phyloP scores from a whole-genome alignment of 2,888 invertebrate species.

The Drosophila paranaensis region DNA sequence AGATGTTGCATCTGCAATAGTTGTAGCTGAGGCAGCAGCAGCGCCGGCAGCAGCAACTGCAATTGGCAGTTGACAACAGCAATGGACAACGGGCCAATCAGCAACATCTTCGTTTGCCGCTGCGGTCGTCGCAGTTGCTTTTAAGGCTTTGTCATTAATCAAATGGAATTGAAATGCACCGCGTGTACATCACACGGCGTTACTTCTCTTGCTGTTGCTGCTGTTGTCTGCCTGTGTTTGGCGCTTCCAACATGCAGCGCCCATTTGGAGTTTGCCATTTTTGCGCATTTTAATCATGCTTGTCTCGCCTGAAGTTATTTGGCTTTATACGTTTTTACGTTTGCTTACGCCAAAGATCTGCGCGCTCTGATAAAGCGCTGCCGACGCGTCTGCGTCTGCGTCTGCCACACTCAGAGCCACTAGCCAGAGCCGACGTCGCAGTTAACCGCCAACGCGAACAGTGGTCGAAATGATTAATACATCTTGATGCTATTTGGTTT shows the following conservation, averaged over 20 bases:
- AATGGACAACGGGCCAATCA: constrained; percentile 70
- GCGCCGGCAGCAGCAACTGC: constrained; percentile 31
- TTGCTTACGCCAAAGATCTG: constrained; percentile 70
- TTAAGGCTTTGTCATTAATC: constrained; percentile 79
- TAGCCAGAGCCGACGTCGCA: not conserved
- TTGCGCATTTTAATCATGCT: constrained; percentile 79
- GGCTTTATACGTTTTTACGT: constrained; percentile 64
- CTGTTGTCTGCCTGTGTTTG: constrained; percentile 53
- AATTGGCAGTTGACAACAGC: constrained; percentile 54
- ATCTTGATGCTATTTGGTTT: constrained; percentile 80
- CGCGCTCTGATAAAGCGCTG: constrained; percentile 63
- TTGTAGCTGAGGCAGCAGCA: constrained; percentile 36
- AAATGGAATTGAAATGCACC: constrained; percentile 80
- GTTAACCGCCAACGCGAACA: constrained; percentile 36
- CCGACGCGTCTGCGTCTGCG: constrained; percentile 35
- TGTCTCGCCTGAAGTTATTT: constrained; percentile 78
- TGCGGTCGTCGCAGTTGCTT: constrained; percentile 65
- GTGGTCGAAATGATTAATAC: constrained; percentile 76
- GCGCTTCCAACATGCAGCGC: constrained; percentile 71
- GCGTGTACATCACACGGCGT: constrained; percentile 76
- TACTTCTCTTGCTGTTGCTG: constrained; percentile 41
- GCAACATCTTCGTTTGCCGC: constrained; percentile 71
- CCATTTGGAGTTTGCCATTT: constrained; percentile 79
- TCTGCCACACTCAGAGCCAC: constrained; percentile 1
- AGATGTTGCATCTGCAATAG: constrained; percentile 47